Conservation (phyloP, 2,888 invertebrate species). For the Carabus problematicus region DNA sequence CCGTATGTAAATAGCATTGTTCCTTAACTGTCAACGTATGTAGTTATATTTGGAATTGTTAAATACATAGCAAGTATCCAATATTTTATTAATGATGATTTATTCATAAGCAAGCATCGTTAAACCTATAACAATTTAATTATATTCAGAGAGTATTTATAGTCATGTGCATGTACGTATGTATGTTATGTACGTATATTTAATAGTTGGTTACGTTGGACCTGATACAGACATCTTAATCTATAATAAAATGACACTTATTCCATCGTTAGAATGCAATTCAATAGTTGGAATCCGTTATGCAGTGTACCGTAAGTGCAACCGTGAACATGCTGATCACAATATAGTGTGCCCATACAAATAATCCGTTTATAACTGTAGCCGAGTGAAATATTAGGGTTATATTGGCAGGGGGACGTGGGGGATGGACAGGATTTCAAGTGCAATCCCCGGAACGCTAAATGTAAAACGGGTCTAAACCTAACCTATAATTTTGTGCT, state of each 20-base stretch:
- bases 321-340: background rate
- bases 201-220: conserved; percentile 1
- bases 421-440: background rate
- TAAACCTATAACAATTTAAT: conserved; percentile 11
- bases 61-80: background rate
- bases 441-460: background rate
- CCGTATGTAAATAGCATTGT: too few species aligned
- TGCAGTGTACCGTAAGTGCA: too few species aligned
- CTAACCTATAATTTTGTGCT: conserved; percentile 15
- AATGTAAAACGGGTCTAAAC: background rate
- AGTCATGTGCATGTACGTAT: background rate
- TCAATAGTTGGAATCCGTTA: too few species aligned
- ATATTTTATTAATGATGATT: conserved; percentile 12
- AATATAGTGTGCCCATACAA: background rate
- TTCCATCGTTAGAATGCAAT: too few species aligned
- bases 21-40: too few species aligned
- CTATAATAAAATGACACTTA: background rate
- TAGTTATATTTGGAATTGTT: too few species aligned
- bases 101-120: conserved; percentile 12
- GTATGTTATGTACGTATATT: too few species aligned
- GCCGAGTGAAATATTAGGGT: background rate
- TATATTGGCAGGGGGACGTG: background rate
- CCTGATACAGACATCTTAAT: background rate
- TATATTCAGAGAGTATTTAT: background rate
- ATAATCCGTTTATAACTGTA: too few species aligned